These are phyloP conservation scores for Recurvirostra avosetta DNA, from an alignment of 2,113 vertebrate genomes.

Conservation along the genomic window DNA sequence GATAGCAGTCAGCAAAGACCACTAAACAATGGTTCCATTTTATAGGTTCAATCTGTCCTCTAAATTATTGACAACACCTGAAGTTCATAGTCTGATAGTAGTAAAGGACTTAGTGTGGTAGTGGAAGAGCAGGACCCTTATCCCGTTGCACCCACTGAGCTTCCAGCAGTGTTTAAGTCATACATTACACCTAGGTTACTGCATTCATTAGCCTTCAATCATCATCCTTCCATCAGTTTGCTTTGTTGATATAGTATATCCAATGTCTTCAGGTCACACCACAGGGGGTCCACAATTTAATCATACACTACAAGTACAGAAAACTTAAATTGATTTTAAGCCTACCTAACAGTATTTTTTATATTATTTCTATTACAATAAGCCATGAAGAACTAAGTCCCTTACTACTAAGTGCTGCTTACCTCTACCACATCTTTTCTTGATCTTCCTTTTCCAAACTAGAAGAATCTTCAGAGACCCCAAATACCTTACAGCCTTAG, in stretches of 20 bases:
- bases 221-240: not conserved
- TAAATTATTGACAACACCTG: not conserved
- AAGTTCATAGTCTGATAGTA: not conserved
- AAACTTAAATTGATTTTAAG: not conserved
- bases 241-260: not conserved
- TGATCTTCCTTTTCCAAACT: not conserved
- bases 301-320: not conserved
- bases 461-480: not conserved
- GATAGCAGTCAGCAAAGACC: not conserved
- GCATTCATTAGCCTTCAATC: not conserved
- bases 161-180: not conserved
- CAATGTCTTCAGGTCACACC: not conserved
- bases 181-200: fast-evolving
- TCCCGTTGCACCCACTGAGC: not conserved
- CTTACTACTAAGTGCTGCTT: not conserved
- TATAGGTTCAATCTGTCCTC: not conserved
- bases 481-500: fast-evolving
- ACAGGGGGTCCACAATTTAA: not conserved
- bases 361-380: not conserved
- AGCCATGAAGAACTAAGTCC: not conserved
- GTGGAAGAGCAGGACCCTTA: not conserved
- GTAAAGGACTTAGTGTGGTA: not conserved
- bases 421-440: not conserved
- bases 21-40: not conserved
- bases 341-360: not conserved